Base-by-base conservation (phyloP, 2,888 invertebrate species). In the Melanotus villosus region DNA sequence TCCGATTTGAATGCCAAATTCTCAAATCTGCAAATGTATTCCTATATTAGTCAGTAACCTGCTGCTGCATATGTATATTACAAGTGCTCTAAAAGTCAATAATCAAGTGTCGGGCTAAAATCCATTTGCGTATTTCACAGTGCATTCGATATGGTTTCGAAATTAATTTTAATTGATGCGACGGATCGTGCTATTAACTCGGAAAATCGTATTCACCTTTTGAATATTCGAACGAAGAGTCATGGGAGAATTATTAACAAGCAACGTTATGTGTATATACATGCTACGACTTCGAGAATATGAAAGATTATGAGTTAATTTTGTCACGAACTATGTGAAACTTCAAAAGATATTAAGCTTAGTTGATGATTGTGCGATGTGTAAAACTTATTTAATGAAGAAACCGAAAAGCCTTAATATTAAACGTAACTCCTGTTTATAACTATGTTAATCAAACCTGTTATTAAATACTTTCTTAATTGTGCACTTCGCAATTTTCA, bases 291-390 rank as follows among this genome's bases (percentile, higher is more conserved):
- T 50, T 23, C 1, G n/a, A 23, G 4, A 19, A 10, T 3, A 50
- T 16, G 47, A 26, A 26, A 12, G 47, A 50, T 50, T 12, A 43
- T 12, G 26, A 26, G 4, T 50, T 50, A 47, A 47, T 47, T 47
- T 47, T 47, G 47, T 23, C 47, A 50, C 12, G 47, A 43, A 43
- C 43, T 43, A 19, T 43, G 43, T 19, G 18, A 19, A 43, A 43
- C 43, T 43, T 43, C 10, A 43, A 10, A 43, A 43, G 43, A 18
- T 34, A 12, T 10, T 43, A 14, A 1, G 14, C 7, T 18, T 16
- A 41, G 18, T 14, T n/a, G n/a, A n/a, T n/a, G n/a, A n/a, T n/a
- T n/a, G n/a, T n/a, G n/a, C n/a, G n/a, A 43, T 18, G 9, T 4
- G 19, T 10, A 10, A 43, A 43, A 43, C 18, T 43, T 19, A 18